A percentile compares a stretch with the other conserved stretches of the same genome.
Evolutionary conservation across 2,888 invertebrate genomes (phyloP).

Genomic region (Pharmacophagus antenor): DNA sequence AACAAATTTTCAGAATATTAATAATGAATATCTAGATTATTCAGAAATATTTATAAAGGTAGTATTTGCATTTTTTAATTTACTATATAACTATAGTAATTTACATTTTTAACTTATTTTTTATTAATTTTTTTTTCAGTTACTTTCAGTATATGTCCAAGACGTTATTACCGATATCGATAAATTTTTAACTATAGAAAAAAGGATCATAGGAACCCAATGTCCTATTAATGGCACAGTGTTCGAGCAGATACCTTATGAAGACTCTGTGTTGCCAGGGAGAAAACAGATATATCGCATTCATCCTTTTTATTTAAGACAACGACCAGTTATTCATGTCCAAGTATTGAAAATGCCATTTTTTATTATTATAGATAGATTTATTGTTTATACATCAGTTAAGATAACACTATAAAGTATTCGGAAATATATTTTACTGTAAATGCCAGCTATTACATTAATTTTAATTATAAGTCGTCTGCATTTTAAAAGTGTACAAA

Average conservation of each 20-base stretch:
- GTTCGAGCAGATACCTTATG: conserved; percentile 66
- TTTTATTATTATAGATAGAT: too few species aligned
- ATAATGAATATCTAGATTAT: conserved; percentile 70
- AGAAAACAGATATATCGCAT: conserved; percentile 76
- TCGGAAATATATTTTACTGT: too few species aligned
- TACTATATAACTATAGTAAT: background rate
- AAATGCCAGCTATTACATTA: background rate
- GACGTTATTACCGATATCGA: conserved; percentile 58
- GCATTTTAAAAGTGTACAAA: background rate
- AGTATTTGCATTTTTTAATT: conserved; percentile 11
- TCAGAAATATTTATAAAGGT: conserved; percentile 73
- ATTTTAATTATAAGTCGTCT: background rate
- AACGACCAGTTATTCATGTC: conserved; percentile 54
- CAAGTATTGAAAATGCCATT: too few species aligned
- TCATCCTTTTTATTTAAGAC: conserved; percentile 67
- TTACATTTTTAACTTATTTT: conserved; percentile 26
- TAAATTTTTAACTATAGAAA: conserved; percentile 61
- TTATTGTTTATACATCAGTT: too few species aligned
- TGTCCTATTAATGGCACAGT: conserved; percentile 63
- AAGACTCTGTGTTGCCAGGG: conserved; percentile 81
- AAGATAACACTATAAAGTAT: too few species aligned
- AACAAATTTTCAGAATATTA: conserved; percentile 67
- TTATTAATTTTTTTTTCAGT: conserved; percentile 45
- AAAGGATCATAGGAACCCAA: conserved; percentile 60
- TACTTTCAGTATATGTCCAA: conserved; percentile 51